Base-by-base conservation (phyloP, 2,113 vertebrate genomes). In the Oncorhynchus kisutch region DNA sequence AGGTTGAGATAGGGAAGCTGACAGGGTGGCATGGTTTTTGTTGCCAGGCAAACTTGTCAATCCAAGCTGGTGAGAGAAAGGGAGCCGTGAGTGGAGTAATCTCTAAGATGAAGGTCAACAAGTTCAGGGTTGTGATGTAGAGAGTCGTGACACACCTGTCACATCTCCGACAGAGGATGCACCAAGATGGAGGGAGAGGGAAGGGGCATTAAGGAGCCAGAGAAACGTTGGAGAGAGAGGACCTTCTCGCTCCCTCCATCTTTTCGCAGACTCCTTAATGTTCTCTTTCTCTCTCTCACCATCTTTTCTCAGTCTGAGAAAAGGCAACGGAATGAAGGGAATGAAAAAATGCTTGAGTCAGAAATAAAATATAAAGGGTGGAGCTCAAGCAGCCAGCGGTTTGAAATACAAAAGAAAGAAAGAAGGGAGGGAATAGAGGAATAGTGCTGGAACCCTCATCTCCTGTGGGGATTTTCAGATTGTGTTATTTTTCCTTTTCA, bases 41-140 rank as follows among this genome's bases (percentile, higher is more conserved):
- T 90, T 88, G 81, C 88, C 81, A 78, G 85, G 84, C 86, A 84
- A 86, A 87, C 82, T 82, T 88, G 88, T 91, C 86, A 84, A 67
- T 87, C 81, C 74, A 12, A 24, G 76, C 64, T 14, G 54, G 31
- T 8, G 22, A 39, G 29, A 11, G 72, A 34, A 68, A 51, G 25
- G 5, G 51, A 54, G 16, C 16, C 29, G 78, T 34, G 39, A 11
- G 84, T 73, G 20, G 67, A 90, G 82, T 86, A 86, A 88, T 89
- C 87, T 86, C 77, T 59, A 49, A 88, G 87, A 89, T 90, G 91
- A 91, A 90, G 92, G 90, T 91, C 90, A 89, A 82, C 79, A 83
- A 86, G 88, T 91, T 82, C 84, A 86, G 83, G 85, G 71, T 78
- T 54, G 82, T 85, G 87, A 90, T 79, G 73, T 88, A 86, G 84